phyloP scores from a whole-genome alignment of 2,113 vertebrate genomes.

The Crocuta crocuta region DNA sequence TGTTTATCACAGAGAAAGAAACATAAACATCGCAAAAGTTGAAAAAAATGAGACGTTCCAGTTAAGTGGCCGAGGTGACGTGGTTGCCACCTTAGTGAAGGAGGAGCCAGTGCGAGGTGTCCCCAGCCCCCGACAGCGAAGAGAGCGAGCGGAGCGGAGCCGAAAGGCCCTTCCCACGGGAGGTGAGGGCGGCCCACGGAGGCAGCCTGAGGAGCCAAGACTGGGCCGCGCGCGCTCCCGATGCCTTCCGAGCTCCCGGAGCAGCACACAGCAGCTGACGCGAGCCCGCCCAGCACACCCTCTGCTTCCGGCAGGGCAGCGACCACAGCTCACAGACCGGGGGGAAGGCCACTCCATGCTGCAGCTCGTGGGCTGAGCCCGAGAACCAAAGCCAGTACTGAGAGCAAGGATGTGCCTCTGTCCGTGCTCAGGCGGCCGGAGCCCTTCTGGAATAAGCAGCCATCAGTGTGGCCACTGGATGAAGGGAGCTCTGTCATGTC shows the following conservation, averaged over 20 bases:
- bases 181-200: background rate
- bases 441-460: background rate
- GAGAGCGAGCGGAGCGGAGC: fast-evolving
- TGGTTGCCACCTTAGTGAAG: background rate
- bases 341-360: background rate
- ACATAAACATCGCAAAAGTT: background rate
- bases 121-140: background rate
- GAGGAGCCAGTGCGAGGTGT: fast-evolving
- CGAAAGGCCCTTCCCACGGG: background rate
- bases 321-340: background rate
- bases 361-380: background rate
- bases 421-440: background rate
- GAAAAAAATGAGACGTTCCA: background rate
- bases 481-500: background rate
- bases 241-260: background rate
- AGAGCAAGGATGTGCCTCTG: background rate
- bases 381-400: no score
- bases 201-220: background rate
- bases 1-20: no score
- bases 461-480: fast-evolving
- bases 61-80: background rate
- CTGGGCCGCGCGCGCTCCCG: background rate
- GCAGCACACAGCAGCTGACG: background rate
- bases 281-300: background rate
- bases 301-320: background rate